Conservation (phyloP, 2,888 invertebrate genomes). For the Tetragonisca angustula region DNA sequence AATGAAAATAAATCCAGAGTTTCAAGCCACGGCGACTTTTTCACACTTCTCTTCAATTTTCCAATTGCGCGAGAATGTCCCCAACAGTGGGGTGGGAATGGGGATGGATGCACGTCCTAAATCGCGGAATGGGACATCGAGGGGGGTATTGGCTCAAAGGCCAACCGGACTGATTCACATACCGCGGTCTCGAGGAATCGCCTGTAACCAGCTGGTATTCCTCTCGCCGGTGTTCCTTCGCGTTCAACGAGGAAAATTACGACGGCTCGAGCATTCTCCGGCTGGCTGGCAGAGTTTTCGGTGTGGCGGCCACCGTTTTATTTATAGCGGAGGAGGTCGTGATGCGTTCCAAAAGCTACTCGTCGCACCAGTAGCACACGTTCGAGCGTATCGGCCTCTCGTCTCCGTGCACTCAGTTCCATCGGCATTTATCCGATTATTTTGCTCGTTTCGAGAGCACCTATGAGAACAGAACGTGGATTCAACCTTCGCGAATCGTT, state of each 20-base stretch:
- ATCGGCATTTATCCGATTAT: slow-evolving; percentile 32
- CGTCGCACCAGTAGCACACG: slow-evolving; percentile 77
- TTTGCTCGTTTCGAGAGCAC: background rate
- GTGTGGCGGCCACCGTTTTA: slow-evolving; percentile 77
- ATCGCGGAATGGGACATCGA: background rate
- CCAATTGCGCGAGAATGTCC: background rate
- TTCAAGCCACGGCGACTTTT: fast-evolving
- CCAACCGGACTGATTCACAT: slow-evolving; percentile 13
- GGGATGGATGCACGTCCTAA: background rate
- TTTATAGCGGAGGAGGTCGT: slow-evolving; percentile 83
- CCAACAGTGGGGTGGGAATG: background rate
- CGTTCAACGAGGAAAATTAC: slow-evolving; percentile 69
- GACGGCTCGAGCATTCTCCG: slow-evolving; percentile 70
- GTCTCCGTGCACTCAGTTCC: slow-evolving; percentile 59
- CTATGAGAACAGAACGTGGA: slow-evolving; percentile 6
- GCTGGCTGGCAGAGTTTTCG: slow-evolving; percentile 77
- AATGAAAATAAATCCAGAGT: background rate
- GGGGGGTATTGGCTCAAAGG: background rate
- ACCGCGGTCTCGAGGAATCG: slow-evolving; percentile 19
- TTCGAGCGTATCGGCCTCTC: slow-evolving; percentile 60
- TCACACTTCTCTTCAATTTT: background rate
- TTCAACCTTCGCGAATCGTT: background rate
- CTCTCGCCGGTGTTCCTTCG: slow-evolving; percentile 38
- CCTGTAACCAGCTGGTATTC: slow-evolving; percentile 20
- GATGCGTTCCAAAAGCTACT: slow-evolving; percentile 82